Evolutionary conservation across 2,113 vertebrate genomes (phyloP).

Genomic region (Eulacestoma nigropectus): DNA sequence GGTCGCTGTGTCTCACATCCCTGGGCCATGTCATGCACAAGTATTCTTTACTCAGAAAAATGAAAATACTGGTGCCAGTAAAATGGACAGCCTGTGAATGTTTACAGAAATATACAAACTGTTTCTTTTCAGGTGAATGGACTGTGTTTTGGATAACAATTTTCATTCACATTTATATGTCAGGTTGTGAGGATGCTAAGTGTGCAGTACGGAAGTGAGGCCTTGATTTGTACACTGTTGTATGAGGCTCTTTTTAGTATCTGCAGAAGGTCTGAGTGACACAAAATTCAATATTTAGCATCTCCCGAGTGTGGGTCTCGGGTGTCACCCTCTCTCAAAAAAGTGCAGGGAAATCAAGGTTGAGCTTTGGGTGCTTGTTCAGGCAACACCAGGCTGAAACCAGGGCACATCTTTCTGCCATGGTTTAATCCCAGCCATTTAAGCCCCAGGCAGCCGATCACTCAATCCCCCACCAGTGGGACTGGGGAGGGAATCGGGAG

Average conservation of each 20-base stretch:
- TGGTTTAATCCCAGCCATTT: neutral
- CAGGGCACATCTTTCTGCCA: neutral
- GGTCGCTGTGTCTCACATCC: neutral
- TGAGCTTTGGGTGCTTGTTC: neutral
- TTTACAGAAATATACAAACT: neutral
- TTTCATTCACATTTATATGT: neutral
- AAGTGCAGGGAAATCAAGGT: neutral
- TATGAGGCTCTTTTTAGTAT: neutral
- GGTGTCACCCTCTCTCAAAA: neutral
- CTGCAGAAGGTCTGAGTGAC: neutral
- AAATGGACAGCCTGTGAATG: neutral
- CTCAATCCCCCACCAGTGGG: neutral
- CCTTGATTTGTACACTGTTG: neutral
- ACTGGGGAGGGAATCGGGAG: fast-evolving
- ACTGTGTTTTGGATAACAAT: neutral
- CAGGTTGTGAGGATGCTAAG: neutral
- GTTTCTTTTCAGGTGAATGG: neutral
- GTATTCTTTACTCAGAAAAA: neutral
- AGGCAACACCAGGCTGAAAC: neutral
- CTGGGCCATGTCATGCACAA: neutral
- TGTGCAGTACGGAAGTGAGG: neutral
- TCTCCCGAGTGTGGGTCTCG: neutral
- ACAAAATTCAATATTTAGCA: neutral
- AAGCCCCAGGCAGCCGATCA: fast-evolving
- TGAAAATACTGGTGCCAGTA: neutral